phyloP scores from a whole-genome alignment of 1,140 invertebrate species.

The Eulimnadia texana region DNA sequence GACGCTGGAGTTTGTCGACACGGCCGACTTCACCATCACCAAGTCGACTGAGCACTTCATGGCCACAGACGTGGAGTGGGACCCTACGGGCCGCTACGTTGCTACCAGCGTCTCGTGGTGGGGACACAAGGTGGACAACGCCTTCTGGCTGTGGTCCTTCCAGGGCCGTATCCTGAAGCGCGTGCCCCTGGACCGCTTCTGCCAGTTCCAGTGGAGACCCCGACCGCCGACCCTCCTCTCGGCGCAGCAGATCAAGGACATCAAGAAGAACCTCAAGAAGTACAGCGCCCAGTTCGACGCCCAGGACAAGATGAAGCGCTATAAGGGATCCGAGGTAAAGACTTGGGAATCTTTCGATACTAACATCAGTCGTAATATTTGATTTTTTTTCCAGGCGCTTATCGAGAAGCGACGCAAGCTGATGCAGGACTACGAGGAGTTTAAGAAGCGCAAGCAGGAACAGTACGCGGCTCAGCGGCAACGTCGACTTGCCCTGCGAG shows the following conservation, averaged over 20 bases:
- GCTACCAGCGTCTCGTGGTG: slow-evolving; percentile 87
- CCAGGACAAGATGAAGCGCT: slow-evolving; percentile 83
- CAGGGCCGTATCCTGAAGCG: slow-evolving; percentile 71
- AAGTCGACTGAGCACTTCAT: slow-evolving; percentile 83
- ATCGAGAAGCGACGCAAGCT: slow-evolving; percentile 81
- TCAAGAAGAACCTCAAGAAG: slow-evolving; percentile 96
- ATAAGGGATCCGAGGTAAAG: slow-evolving; percentile 76
- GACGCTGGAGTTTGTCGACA: slow-evolving; percentile 87
- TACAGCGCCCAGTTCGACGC: slow-evolving; percentile 91
- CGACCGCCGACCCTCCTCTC: slow-evolving; percentile 71
- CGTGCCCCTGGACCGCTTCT: slow-evolving; percentile 78
- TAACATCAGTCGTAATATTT: slow-evolving; percentile 3
- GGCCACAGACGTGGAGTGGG: slow-evolving; percentile 95
- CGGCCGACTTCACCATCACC: slow-evolving; percentile 87
- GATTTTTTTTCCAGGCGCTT: slow-evolving; percentile 46
- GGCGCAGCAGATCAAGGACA: slow-evolving; percentile 72
- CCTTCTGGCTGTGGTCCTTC: slow-evolving; percentile 96
- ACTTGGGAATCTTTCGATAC: no score
- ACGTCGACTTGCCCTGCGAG: slow-evolving; percentile 44
- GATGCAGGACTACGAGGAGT: slow-evolving; percentile 74
- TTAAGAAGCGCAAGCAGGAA: slow-evolving; percentile 45
- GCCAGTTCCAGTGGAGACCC: slow-evolving; percentile 91
- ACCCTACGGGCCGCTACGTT: slow-evolving; percentile 95
- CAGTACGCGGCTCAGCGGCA: slow-evolving; percentile 27
- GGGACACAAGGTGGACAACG: slow-evolving; percentile 88